These are phyloP conservation scores for Tethea ocularis DNA, from an alignment of 2,888 invertebrate genomes.

Conservation along the genomic window DNA sequence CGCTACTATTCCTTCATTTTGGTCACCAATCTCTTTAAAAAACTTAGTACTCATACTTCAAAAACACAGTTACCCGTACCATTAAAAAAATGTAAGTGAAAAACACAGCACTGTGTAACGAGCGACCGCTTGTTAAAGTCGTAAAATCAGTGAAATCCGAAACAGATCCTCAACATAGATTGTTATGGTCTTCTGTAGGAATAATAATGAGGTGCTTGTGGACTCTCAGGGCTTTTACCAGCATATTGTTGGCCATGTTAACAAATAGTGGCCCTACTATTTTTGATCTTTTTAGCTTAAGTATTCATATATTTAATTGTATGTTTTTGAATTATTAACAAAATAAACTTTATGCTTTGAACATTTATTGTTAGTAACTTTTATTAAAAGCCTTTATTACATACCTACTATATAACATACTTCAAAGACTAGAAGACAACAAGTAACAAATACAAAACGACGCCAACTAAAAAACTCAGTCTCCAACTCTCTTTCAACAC, in stretches of 20 bases:
- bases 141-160: slow-evolving; percentile 60
- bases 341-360: no score
- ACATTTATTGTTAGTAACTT: no score
- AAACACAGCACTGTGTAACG: slow-evolving; percentile 32
- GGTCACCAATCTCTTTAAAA: no score
- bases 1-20: no score
- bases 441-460: not conserved
- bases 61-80: not conserved
- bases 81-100: not conserved
- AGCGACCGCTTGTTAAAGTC: slow-evolving; percentile 27
- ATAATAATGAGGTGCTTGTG: slow-evolving; percentile 59
- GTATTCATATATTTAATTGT: no score
- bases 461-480: not conserved
- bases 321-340: no score
- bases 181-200: slow-evolving; percentile 48
- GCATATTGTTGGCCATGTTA: not conserved
- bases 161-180: slow-evolving; percentile 42
- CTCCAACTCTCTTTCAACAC: not conserved
- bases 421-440: no score
- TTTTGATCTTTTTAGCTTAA: no score
- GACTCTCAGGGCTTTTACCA: not conserved
- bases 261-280: not conserved
- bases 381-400: not conserved
- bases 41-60: no score
- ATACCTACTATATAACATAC: no score